phyloP scores from a whole-genome alignment of 2,113 vertebrate genomes.

The Daubentonia madagascariensis region DNA sequence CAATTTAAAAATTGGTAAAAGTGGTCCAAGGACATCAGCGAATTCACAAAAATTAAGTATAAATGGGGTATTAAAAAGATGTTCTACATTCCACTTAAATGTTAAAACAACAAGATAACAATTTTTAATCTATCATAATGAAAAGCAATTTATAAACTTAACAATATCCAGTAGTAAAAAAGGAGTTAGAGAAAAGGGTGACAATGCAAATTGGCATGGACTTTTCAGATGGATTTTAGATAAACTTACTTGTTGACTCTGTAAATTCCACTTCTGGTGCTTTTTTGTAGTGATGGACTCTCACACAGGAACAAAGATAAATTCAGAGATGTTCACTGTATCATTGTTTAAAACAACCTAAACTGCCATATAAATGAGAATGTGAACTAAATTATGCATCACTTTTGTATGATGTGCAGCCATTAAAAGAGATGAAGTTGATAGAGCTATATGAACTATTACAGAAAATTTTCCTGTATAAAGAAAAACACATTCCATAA shows the following conservation, averaged over 20 bases:
- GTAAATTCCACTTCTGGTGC: background rate
- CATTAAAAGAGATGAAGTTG: background rate
- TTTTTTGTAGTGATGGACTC: background rate
- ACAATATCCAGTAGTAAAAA: background rate
- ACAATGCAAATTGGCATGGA: background rate
- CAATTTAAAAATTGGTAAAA: background rate
- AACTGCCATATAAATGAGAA: background rate
- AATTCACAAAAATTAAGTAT: background rate
- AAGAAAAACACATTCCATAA: background rate
- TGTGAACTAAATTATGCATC: background rate
- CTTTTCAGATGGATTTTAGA: background rate
- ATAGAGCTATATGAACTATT: background rate
- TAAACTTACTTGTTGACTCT: background rate
- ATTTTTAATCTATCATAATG: background rate
- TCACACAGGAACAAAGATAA: background rate
- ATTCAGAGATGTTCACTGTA: background rate
- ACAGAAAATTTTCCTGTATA: background rate
- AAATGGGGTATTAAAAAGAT: background rate
- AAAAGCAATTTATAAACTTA: conserved; percentile 2
- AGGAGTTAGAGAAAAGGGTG: background rate
- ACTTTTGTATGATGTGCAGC: background rate
- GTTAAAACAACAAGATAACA: background rate
- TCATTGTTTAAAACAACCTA: background rate
- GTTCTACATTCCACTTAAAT: background rate
- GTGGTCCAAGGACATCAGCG: background rate